A percentile compares a stretch with the other conserved stretches of the same genome.
These are phyloP conservation scores for Conus canariensis DNA, from an alignment of 2,888 invertebrate genomes.

Conservation along the genomic window DNA sequence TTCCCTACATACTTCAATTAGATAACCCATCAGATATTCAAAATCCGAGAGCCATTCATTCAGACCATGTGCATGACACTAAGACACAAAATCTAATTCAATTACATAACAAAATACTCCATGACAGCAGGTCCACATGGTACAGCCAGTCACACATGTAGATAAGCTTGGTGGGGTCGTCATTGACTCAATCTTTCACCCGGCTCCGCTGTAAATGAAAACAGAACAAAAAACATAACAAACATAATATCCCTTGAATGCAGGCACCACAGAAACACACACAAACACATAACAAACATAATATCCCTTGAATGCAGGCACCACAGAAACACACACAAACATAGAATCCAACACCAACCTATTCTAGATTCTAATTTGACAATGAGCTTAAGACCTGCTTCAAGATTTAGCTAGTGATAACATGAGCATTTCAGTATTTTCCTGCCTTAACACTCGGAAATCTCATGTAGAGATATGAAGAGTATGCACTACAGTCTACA, in stretches of 20 bases:
- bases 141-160: background rate
- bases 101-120: background rate
- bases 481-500: too few relatives aligned
- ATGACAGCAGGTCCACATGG: background rate
- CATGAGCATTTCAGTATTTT: too few relatives aligned
- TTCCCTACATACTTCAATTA: conserved; percentile 1
- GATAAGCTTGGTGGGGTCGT: background rate
- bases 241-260: background rate
- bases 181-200: conserved; percentile 11
- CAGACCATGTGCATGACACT: background rate
- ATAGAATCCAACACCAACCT: background rate
- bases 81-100: background rate
- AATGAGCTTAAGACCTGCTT: too few relatives aligned
- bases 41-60: conserved; percentile 2
- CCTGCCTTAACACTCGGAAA: too few relatives aligned
- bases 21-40: background rate
- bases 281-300: background rate
- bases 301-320: too few relatives aligned
- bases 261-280: background rate
- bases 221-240: background rate
- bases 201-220: background rate
- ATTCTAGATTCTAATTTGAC: too few relatives aligned
- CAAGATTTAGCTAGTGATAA: too few relatives aligned
- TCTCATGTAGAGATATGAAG: too few relatives aligned
- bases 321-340: background rate